Evolutionary conservation across 2,797 vertebrate species (phyloP).

Genomic region (Rhynchotus rufescens): DNA sequence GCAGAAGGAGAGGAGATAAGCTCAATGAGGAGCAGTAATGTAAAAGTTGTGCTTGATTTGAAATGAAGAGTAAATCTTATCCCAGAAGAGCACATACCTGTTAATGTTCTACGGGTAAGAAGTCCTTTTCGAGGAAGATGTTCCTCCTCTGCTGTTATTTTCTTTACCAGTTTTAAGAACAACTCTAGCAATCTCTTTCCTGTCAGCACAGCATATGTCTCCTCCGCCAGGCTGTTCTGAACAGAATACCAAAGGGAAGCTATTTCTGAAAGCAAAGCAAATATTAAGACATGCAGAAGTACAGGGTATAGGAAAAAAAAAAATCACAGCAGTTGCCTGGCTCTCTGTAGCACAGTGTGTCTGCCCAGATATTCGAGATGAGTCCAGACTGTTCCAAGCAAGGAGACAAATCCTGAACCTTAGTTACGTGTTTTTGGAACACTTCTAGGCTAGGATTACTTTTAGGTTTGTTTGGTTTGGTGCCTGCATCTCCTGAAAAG

Average conservation of each 20-base stretch:
- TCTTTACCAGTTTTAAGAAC: constrained; percentile 22
- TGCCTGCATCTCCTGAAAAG: background rate
- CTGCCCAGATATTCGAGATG: background rate
- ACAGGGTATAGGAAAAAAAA: background rate
- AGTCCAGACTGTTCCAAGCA: background rate
- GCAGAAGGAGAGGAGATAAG: background rate
- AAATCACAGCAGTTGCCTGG: background rate
- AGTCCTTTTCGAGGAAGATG: background rate
- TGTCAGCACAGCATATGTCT: constrained; percentile 61
- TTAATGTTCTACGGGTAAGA: background rate
- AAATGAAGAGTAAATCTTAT: background rate
- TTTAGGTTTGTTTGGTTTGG: background rate
- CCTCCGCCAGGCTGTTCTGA: constrained; percentile 42
- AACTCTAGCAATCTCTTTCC: constrained; percentile 15
- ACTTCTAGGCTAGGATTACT: background rate
- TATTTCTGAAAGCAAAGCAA: constrained; percentile 48
- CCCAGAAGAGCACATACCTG: background rate
- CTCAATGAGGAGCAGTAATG: background rate
- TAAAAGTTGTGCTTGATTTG: background rate
- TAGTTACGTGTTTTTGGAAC: background rate
- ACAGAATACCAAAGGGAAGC: constrained; percentile 46
- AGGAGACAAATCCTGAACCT: background rate
- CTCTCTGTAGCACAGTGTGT: background rate
- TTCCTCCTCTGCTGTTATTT: constrained; percentile 17
- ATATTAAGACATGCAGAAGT: constrained; percentile 26